These are phyloP conservation scores for Magallana angulata DNA, from an alignment of 1,140 invertebrate genomes.

Conservation along the genomic window DNA sequence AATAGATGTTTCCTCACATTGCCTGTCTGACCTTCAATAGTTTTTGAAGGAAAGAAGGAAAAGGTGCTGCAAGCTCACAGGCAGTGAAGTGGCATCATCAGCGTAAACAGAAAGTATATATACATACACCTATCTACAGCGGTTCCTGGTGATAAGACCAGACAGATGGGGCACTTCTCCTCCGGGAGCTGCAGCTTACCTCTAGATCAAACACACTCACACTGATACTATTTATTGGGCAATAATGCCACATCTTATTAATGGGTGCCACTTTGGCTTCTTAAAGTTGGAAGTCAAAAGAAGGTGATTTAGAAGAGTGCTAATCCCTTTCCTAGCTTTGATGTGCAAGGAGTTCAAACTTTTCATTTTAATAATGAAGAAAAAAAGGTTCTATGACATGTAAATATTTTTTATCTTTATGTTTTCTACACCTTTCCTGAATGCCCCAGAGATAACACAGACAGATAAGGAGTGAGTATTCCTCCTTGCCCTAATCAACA, in stretches of 20 bases:
- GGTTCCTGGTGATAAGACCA: slow-evolving; percentile 26
- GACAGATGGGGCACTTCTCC: slow-evolving; percentile 25
- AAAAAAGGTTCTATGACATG: not conserved
- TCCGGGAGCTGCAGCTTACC: slow-evolving; percentile 2
- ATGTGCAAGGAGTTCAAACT: slow-evolving; percentile 3
- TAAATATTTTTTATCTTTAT: not conserved
- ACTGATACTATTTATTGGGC: slow-evolving; percentile 16
- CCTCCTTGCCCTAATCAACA: not conserved
- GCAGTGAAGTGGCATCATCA: slow-evolving; percentile 9
- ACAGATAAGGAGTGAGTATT: not conserved
- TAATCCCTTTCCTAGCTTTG: not conserved
- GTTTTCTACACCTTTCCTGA: not conserved
- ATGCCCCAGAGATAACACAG: not conserved
- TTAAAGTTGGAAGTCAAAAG: not conserved
- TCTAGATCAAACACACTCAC: slow-evolving; percentile 12
- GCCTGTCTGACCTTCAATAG: slow-evolving; percentile 16
- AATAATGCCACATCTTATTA: slow-evolving; percentile 26
- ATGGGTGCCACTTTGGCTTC: not conserved
- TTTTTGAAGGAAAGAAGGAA: slow-evolving; percentile 32
- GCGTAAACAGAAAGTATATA: slow-evolving; percentile 36
- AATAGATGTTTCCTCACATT: slow-evolving; percentile 5
- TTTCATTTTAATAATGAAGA: not conserved
- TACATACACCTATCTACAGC: slow-evolving; percentile 3
- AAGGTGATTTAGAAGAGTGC: not conserved
- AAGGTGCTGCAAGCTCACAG: slow-evolving; percentile 32